Evolutionary conservation across 2,113 vertebrate genomes (phyloP).

Genomic region (Tychaedon coryphoeus): DNA sequence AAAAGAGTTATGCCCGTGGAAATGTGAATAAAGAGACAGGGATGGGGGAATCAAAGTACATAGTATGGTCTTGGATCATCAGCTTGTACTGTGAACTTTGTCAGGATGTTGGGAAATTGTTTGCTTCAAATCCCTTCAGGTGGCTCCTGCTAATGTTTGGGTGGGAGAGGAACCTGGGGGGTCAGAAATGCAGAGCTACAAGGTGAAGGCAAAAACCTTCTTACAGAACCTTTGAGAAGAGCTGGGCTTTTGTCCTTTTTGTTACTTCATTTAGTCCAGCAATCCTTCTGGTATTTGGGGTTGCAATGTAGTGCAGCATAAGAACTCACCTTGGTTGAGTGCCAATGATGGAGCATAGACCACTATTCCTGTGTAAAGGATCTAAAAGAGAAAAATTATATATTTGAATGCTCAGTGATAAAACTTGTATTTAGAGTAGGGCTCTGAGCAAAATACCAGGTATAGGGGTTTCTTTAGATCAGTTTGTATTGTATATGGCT

Average conservation of each 20-base stretch:
- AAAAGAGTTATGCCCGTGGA: background rate
- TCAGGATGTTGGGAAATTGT: slow-evolving; percentile 24
- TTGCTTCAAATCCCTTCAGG: background rate
- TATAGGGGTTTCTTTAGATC: background rate
- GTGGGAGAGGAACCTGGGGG: background rate
- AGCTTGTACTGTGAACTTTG: slow-evolving; percentile 38
- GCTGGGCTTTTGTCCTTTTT: background rate
- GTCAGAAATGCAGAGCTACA: background rate
- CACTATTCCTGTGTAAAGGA: slow-evolving; percentile 84
- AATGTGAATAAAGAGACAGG: background rate
- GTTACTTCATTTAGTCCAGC: background rate
- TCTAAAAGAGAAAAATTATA: slow-evolving; percentile 30
- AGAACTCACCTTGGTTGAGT: slow-evolving; percentile 84
- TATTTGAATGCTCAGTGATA: background rate
- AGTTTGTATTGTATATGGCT: background rate
- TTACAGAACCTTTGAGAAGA: background rate
- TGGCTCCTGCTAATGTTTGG: background rate
- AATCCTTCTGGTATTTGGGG: background rate
- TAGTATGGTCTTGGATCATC: background rate
- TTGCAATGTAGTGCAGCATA: background rate
- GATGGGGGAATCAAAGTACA: slow-evolving; percentile 31
- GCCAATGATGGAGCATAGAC: slow-evolving; percentile 85
- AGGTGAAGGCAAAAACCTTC: background rate
- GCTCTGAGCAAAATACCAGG: background rate
- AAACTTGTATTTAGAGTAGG: background rate